These are phyloP conservation scores for Pantelozetes paolii DNA, from an alignment of 2,888 invertebrate genomes.

Conservation along the genomic window DNA sequence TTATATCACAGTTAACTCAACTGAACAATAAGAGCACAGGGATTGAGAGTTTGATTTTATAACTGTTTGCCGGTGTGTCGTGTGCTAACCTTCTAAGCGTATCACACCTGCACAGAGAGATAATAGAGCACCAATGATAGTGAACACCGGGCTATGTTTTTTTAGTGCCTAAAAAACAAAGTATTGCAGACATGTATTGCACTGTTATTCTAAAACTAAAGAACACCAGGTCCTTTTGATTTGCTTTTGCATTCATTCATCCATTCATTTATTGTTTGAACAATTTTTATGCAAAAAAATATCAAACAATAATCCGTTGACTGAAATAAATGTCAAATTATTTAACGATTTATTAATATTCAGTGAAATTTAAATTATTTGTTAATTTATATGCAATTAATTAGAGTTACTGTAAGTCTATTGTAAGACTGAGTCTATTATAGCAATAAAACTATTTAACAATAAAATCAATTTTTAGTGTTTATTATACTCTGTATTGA, in stretches of 20 bases:
- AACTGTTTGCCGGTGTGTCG: conserved; percentile 31
- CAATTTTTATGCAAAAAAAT: no score
- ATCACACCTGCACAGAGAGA: conserved; percentile 28
- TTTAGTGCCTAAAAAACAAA: conserved; percentile 21
- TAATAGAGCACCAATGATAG: background rate
- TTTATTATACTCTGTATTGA: background rate
- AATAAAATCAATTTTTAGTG: no score
- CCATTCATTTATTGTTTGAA: no score
- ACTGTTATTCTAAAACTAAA: conserved; percentile 4
- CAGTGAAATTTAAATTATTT: no score
- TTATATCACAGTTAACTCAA: conserved; percentile 18
- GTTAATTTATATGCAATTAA: no score
- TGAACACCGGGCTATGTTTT: conserved; percentile 32
- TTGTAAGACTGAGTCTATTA: no score
- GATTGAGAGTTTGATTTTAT: conserved; percentile 7
- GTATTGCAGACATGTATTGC: background rate
- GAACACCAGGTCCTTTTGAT: conserved; percentile 28
- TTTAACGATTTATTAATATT: no score
- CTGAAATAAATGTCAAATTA: no score
- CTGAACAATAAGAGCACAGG: conserved; percentile 1
- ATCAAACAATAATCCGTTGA: no score
- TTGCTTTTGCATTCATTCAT: background rate
- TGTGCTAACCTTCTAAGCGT: conserved; percentile 13
- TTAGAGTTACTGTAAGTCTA: no score
- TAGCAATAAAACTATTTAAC: no score